Evolutionary conservation across 2,797 vertebrate species (phyloP).

Genomic region (Acrocephalus scirpaceus): DNA sequence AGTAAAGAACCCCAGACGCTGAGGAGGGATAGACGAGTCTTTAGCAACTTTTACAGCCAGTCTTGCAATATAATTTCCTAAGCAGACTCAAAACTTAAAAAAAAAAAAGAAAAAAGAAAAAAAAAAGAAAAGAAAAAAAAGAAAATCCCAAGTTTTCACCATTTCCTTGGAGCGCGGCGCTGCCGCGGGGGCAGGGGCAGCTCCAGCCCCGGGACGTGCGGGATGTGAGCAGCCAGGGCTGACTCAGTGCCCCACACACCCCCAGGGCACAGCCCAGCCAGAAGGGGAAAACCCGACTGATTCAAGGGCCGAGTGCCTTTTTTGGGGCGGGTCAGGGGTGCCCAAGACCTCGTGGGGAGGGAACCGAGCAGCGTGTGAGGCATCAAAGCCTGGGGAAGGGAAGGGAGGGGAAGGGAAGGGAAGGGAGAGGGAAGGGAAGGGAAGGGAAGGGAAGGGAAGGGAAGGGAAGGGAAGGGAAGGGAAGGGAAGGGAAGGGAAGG

Average conservation of each 20-base stretch:
- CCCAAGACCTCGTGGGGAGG: fast-evolving
- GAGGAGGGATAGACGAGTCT: constrained; percentile 5
- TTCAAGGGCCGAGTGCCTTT: fast-evolving
- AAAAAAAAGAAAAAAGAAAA: neutral
- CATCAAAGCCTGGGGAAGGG: fast-evolving
- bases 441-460: too few relatives aligned
- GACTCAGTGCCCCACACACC: neutral
- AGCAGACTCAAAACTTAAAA: neutral
- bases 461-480: too few relatives aligned
- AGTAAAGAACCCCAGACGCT: neutral
- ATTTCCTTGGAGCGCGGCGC: neutral
- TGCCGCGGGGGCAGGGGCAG: neutral
- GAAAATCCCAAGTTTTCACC: neutral
- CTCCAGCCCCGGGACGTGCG: neutral
- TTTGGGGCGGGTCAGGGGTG: fast-evolving
- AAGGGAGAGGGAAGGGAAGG: too few relatives aligned
- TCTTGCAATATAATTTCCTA: constrained; percentile 45
- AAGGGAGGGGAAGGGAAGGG: too few relatives aligned
- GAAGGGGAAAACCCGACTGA: neutral
- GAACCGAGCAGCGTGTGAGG: fast-evolving
- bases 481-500: too few relatives aligned
- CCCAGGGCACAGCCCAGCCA: neutral
- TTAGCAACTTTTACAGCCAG: constrained; percentile 57
- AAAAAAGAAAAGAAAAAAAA: neutral
- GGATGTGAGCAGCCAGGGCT: neutral